Evolutionary conservation across 2,113 vertebrate genomes (phyloP).

Genomic region (Polyodon spathula): DNA sequence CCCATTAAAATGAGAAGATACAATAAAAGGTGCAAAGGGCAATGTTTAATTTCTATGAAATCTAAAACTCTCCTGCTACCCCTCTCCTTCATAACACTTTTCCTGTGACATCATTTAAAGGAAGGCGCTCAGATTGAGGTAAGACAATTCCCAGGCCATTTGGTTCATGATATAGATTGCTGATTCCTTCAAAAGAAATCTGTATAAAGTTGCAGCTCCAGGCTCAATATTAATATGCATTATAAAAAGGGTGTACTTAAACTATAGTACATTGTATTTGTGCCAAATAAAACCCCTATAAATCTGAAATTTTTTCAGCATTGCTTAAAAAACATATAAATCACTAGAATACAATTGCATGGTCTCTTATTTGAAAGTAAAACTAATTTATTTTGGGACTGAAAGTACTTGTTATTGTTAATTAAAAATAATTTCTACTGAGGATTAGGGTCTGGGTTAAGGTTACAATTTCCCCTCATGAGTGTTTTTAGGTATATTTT

Average conservation of each 20-base stretch:
- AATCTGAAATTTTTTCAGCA: conserved; percentile 57
- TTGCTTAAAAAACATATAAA: conserved; percentile 48
- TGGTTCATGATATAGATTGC: not conserved
- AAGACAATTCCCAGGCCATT: too few species aligned
- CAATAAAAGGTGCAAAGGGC: too few species aligned
- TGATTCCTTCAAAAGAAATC: not conserved
- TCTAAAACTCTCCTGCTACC: too few species aligned
- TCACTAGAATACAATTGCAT: conserved; percentile 36
- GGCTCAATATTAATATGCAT: not conserved
- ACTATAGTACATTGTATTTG: conserved; percentile 45
- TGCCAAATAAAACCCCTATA: conserved; percentile 60
- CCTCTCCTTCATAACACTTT: too few species aligned
- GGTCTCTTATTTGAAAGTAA: conserved; percentile 27
- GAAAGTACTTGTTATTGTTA: conserved; percentile 53
- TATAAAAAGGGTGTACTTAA: conserved; percentile 35
- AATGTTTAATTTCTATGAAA: too few species aligned
- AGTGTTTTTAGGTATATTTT: conserved; percentile 33
- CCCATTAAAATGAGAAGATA: too few species aligned
- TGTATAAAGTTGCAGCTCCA: not conserved
- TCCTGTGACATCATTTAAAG: too few species aligned
- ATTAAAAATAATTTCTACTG: conserved; percentile 49
- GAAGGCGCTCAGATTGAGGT: too few species aligned
- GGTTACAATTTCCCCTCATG: conserved; percentile 41
- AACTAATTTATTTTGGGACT: conserved; percentile 34
- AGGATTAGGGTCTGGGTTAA: conserved; percentile 48